Conservation (phyloP, 2,797 vertebrate species). For the Macroramphosus scolopax region DNA sequence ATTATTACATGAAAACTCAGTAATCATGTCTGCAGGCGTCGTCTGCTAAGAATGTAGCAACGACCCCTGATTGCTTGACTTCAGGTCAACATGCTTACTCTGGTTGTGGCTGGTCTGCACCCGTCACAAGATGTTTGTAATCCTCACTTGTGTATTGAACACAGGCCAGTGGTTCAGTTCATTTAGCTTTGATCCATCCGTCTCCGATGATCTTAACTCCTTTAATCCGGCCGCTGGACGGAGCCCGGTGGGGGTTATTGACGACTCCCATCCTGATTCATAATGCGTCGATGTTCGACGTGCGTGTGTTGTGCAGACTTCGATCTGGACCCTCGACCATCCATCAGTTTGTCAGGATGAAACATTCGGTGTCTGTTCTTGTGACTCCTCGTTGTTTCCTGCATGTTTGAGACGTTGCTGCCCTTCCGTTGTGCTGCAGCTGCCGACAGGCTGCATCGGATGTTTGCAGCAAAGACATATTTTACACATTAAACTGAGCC, state of each 20-base stretch:
- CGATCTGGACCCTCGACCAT: constrained; percentile 4
- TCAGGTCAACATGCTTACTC: no score
- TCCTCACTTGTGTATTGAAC: no score
- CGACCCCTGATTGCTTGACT: no score
- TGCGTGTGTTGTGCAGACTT: constrained; percentile 22
- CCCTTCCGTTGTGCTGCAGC: not conserved
- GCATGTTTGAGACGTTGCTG: not conserved
- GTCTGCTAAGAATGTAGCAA: no score
- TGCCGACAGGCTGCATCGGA: no score
- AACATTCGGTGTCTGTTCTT: constrained; percentile 14
- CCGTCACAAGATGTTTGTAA: no score
- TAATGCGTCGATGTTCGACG: constrained; percentile 2
- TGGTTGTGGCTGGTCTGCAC: no score
- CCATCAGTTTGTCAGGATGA: constrained; percentile 19
- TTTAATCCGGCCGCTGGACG: constrained; percentile 7
- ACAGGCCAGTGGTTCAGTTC: no score
- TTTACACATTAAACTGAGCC: no score
- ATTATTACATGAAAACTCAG: no score
- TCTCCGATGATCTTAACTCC: constrained; percentile 11
- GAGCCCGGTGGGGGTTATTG: constrained; percentile 21
- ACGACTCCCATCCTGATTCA: constrained; percentile 33
- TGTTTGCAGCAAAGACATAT: no score
- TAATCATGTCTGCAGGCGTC: no score
- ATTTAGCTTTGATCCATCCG: constrained; percentile 7
- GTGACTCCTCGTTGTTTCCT: constrained; percentile 5